phyloP scores from a whole-genome alignment of 2,888 invertebrate species.

The Argynnis bischoffii region DNA sequence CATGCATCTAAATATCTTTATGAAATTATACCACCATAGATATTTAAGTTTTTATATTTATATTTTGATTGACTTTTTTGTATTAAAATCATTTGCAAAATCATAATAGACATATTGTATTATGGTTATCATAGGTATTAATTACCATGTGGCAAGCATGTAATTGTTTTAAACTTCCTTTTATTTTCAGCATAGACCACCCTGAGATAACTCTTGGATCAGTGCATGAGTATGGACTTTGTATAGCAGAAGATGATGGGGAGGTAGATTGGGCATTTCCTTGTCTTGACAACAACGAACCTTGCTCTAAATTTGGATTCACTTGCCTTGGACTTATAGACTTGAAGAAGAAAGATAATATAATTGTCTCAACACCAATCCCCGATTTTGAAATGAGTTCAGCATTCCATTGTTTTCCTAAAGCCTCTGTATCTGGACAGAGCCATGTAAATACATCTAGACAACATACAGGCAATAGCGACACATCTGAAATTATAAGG shows the following conservation, averaged over 20 bases:
- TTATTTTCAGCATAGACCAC: slow-evolving; percentile 81
- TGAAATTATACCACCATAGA: too few relatives aligned
- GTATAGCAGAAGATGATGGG: slow-evolving; percentile 98
- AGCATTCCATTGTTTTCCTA: slow-evolving; percentile 65
- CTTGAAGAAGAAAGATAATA: slow-evolving; percentile 73
- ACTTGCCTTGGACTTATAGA: slow-evolving; percentile 94
- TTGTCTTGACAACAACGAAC: slow-evolving; percentile 92
- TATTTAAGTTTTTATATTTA: too few relatives aligned
- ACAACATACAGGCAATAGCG: slow-evolving; percentile 72
- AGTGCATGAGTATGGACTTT: slow-evolving; percentile 90
- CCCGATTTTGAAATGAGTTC: slow-evolving; percentile 65
- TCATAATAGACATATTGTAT: too few relatives aligned
- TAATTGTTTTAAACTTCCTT: neutral
- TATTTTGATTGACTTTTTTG: too few relatives aligned
- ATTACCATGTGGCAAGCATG: too few relatives aligned
- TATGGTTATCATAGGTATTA: too few relatives aligned
- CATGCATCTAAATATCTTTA: too few relatives aligned
- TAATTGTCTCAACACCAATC: slow-evolving; percentile 60
- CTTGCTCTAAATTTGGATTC: slow-evolving; percentile 96
- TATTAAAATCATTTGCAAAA: too few relatives aligned
- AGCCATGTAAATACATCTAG: slow-evolving; percentile 65
- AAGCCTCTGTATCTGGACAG: slow-evolving; percentile 61
- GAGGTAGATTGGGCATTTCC: slow-evolving; percentile 97
- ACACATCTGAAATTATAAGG: slow-evolving; percentile 71
- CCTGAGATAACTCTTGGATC: slow-evolving; percentile 84